Conservation (phyloP, 2,888 invertebrate genomes). For the Pandemis corylana region DNA sequence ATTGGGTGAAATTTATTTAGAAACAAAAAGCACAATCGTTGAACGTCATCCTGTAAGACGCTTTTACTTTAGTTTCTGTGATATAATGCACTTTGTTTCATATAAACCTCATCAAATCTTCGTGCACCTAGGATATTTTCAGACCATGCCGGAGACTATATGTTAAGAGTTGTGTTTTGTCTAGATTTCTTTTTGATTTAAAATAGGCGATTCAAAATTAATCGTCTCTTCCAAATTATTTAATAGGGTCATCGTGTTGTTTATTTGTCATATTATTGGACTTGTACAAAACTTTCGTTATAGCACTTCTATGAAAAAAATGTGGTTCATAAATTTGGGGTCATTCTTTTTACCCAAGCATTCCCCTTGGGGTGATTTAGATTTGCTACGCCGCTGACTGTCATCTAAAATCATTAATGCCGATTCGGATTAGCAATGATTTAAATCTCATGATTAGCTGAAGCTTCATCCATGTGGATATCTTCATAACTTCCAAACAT, state of each 20-base stretch:
- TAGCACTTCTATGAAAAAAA: slow-evolving; percentile 19
- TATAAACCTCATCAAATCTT: neutral
- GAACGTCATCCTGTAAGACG: neutral
- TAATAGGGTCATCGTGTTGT: neutral
- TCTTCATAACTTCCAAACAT: neutral
- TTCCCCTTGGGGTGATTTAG: slow-evolving; percentile 59
- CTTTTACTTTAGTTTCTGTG: neutral
- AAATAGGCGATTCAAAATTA: neutral
- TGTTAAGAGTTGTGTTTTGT: neutral
- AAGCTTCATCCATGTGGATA: neutral
- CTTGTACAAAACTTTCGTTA: slow-evolving; percentile 2
- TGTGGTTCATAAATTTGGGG: slow-evolving; percentile 29
- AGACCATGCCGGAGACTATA: neutral
- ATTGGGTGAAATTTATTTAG: neutral
- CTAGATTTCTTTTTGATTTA: neutral
- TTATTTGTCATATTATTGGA: neutral
- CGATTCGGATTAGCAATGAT: neutral
- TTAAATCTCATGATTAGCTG: neutral
- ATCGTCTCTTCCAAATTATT: neutral
- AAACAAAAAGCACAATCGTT: neutral
- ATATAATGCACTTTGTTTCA: neutral
- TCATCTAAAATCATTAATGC: slow-evolving; percentile 57
- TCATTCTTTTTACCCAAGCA: slow-evolving; percentile 57
- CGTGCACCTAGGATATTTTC: neutral
- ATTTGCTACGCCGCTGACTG: slow-evolving; percentile 62